Evolutionary conservation across 2,113 vertebrate genomes (phyloP), one percentile per base, ranked within the genome.

Genomic region (Hyla sarda): DNA sequence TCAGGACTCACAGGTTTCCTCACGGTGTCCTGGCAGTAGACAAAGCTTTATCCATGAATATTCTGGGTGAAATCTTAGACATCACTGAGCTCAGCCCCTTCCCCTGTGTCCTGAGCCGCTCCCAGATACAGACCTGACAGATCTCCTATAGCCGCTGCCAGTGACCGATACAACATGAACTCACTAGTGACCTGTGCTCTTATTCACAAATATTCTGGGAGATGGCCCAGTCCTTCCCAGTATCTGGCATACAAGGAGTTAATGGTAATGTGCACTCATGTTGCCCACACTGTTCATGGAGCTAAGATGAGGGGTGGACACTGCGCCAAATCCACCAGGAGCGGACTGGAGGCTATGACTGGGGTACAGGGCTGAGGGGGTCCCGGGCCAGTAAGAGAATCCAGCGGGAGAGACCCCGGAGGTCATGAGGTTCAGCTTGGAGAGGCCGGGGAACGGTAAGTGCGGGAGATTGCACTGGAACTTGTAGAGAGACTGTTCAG

Each of bases 321-420:
- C 96, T 1, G 98, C 87, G 0, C 97, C 94, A 87, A 99, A 98
- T 0, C 97, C 93, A 58, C 95, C 95, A 0, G 94, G 89, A 0
- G 97, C 92, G 9, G 96, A 93, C 92, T 97, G 98, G 17, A 99
- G 93, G 81, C 95, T 92, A 0, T 97, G 97, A 85, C 94, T 93
- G 0, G 97, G 97, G 76, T 98, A 98, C 23, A 98, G 95, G 5
- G 96, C 92, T 0, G 97, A 93, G 3, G 96, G 91, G 34, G 98
- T 95, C 0, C 96, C 95, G 0, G 97, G 94, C 98, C 98, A 99
- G 90, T 99, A 99, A 74, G 98, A 98, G 94, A 99, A 99, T 8
- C 98, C 92, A 0, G 97, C 93, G 0, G 97, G 96, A 0, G 96
- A 93, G 69, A 98, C 97, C 0, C 96, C 95, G 1, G 96, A 97